Conservation (phyloP, 2,888 invertebrate genomes). For the Nephrotoma flavescens region DNA sequence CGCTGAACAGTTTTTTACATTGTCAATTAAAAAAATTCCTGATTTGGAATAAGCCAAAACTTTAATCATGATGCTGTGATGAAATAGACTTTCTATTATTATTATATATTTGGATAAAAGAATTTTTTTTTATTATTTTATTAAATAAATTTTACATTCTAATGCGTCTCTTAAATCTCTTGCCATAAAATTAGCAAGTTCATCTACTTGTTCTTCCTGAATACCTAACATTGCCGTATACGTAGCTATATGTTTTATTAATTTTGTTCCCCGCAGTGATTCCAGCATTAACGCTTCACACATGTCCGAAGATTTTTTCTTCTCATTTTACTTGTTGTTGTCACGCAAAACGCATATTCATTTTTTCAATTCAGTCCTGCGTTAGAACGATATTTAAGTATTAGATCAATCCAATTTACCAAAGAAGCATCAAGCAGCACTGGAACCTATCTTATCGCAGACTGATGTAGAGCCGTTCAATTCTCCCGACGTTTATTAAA, state of each 20-base stretch:
- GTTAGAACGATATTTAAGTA: neutral
- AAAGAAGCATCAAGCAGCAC: neutral
- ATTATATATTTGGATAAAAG: too few species aligned
- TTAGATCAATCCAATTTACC: neutral
- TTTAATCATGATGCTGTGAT: too few species aligned
- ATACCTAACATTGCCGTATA: neutral
- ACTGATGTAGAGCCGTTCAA: too few species aligned
- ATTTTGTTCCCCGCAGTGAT: neutral
- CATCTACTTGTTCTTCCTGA: neutral
- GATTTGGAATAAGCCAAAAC: too few species aligned
- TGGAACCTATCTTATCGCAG: neutral
- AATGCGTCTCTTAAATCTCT: too few species aligned
- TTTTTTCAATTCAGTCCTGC: neutral
- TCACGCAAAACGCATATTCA: neutral
- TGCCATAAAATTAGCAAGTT: neutral
- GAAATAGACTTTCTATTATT: too few species aligned
- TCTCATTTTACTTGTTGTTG: neutral
- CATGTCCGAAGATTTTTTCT: neutral
- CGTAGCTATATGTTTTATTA: neutral
- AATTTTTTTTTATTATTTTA: too few species aligned
- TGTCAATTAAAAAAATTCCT: too few species aligned
- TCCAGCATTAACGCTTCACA: neutral
- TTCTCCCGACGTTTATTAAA: too few species aligned
- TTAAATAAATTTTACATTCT: too few species aligned
- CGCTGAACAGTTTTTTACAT: too few species aligned